phyloP scores from a whole-genome alignment of 2,113 vertebrate species.

The Halcyon senegalensis region DNA sequence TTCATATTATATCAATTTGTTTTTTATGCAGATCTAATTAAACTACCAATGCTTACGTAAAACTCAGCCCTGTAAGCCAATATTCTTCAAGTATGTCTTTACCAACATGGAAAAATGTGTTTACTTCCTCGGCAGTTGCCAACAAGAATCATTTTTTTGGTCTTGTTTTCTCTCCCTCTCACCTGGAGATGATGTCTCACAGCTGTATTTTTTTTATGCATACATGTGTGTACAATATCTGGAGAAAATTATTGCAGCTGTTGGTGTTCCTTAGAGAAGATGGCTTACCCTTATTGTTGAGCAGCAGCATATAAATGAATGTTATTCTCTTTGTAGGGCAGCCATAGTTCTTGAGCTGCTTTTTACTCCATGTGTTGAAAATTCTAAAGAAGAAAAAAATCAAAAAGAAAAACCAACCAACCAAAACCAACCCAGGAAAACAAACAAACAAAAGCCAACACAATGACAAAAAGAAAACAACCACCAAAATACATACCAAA shows the following conservation, averaged over 20 bases:
- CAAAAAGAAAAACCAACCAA: background rate
- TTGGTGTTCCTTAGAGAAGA: background rate
- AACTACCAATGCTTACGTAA: background rate
- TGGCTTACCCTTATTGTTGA: background rate
- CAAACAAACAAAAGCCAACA: too few relatives aligned
- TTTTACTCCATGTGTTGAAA: background rate
- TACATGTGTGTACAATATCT: background rate
- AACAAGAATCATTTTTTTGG: background rate
- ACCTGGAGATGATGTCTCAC: background rate
- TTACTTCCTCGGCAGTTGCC: background rate
- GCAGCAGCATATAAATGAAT: background rate
- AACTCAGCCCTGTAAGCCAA: background rate
- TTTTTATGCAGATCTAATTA: background rate
- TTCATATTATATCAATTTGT: background rate
- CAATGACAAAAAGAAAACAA: too few relatives aligned
- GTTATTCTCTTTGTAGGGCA: background rate
- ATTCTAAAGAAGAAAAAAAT: background rate
- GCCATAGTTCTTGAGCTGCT: background rate
- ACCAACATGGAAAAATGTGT: background rate
- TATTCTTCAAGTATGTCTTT: background rate
- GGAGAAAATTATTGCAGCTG: background rate
- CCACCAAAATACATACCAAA: background rate
- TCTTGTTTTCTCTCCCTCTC: background rate
- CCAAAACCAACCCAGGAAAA: background rate
- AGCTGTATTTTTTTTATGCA: background rate